Evolutionary conservation across 2,113 vertebrate species (phyloP).

Genomic region (Cynoglossus semilaevis): DNA sequence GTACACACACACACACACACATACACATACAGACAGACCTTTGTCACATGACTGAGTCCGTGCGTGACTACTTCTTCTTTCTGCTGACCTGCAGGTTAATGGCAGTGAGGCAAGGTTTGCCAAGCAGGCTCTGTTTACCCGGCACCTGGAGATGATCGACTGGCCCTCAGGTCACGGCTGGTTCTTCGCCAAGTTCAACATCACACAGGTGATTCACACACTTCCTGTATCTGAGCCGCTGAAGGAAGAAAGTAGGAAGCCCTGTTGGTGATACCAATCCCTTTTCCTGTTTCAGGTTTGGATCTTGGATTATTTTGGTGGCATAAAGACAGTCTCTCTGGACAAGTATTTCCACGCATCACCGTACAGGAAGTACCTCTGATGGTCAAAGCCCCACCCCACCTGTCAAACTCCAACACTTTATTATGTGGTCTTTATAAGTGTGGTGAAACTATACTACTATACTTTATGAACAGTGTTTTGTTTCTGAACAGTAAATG

Average conservation of each 20-base stretch:
- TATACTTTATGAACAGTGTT: not conserved
- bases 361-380: slow-evolving; percentile 65
- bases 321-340: slow-evolving; percentile 86
- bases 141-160: slow-evolving; percentile 89
- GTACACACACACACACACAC: slow-evolving; percentile 60
- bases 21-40: not conserved
- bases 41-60: slow-evolving; percentile 14
- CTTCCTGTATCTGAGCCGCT: not conserved
- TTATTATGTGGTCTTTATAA: not conserved
- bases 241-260: slow-evolving; percentile 2
- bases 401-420: not conserved
- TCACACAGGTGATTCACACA: slow-evolving; percentile 72
- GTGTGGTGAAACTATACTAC: too few relatives aligned
- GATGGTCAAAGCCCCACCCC: not conserved
- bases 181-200: slow-evolving; percentile 94
- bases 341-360: slow-evolving; percentile 86
- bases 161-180: slow-evolving; percentile 91
- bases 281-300: slow-evolving; percentile 78
- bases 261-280: not conserved
- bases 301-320: slow-evolving; percentile 95
- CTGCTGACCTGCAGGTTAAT: slow-evolving; percentile 75
- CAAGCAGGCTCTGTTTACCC: slow-evolving; percentile 81
- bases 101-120: slow-evolving; percentile 80
- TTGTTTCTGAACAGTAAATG: not conserved
- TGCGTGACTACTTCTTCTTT: not conserved